phyloP scores from a whole-genome alignment of 2,797 vertebrate species.

The Aphelocoma californica region DNA sequence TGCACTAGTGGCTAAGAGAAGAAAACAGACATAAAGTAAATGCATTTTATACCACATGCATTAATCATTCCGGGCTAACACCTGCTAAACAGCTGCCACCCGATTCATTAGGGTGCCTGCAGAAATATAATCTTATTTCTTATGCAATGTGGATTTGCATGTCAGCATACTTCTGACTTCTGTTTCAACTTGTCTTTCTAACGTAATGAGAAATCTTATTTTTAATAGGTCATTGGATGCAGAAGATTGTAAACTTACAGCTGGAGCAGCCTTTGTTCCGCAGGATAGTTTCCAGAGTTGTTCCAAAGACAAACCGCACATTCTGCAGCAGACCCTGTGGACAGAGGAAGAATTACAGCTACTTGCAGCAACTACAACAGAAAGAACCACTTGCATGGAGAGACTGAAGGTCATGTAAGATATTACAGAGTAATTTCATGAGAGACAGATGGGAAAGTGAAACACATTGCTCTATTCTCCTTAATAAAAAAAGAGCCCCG shows the following conservation, averaged over 20 bases:
- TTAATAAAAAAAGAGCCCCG: not conserved
- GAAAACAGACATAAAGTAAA: not conserved
- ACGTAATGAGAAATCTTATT: not conserved
- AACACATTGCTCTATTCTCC: not conserved
- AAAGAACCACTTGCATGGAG: not conserved
- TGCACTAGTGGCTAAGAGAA: conserved; percentile 78
- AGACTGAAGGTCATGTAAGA: not conserved
- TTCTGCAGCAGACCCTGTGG: conserved; percentile 96
- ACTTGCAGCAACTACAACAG: not conserved
- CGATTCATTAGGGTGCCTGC: not conserved
- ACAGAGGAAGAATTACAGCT: conserved; percentile 54
- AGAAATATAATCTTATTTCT: conserved; percentile 46
- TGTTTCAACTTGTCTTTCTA: conserved; percentile 24
- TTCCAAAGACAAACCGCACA: conserved; percentile 95
- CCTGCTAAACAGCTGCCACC: conserved; percentile 49
- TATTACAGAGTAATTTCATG: not conserved
- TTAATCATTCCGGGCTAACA: conserved; percentile 23
- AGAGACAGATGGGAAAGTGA: not conserved
- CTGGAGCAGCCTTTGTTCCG: conserved; percentile 95
- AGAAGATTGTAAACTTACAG: conserved; percentile 79
- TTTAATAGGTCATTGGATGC: conserved; percentile 44
- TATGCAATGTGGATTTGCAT: not conserved
- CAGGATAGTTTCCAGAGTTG: conserved; percentile 88
- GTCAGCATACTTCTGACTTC: conserved; percentile 29
- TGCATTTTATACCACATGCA: not conserved